Percentiles rank a stretch among this genome's conserved stretches.
These are phyloP conservation scores for Geodia barretti DNA, from an alignment of 37 sponge, comb jelly and placozoan genomes.

Conservation along the genomic window DNA sequence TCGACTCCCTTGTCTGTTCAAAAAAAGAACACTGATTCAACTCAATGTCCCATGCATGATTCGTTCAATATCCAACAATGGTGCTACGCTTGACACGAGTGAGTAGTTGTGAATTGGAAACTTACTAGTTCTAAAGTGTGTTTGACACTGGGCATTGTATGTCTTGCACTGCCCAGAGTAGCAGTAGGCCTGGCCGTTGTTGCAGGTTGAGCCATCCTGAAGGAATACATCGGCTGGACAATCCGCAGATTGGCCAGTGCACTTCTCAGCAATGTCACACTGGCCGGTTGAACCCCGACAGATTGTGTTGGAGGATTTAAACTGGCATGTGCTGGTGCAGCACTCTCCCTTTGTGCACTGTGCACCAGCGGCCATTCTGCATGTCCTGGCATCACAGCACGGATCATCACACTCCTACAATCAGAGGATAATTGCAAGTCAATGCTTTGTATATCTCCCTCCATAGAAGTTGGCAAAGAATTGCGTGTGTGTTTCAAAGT, in stretches of 20 bases:
- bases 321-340: conserved; percentile 55
- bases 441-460: too few species aligned
- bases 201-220: conserved; percentile 52
- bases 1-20: neutral
- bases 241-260: conserved; percentile 55
- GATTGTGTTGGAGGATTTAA: conserved; percentile 15
- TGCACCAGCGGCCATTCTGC: conserved; percentile 47
- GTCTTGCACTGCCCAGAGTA: conserved; percentile 42
- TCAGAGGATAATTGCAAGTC: too few species aligned
- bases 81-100: too few species aligned
- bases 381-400: conserved; percentile 85
- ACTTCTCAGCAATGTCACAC: conserved; percentile 70
- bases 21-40: too few species aligned
- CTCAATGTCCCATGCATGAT: neutral
- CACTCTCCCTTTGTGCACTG: conserved; percentile 51
- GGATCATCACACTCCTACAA: conserved; percentile 72
- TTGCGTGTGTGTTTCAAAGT: neutral
- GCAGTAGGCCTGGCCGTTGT: conserved; percentile 56
- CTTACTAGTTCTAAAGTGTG: conserved; percentile 23
- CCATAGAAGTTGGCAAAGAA: too few species aligned
- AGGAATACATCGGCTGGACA: conserved; percentile 57
- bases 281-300: conserved; percentile 40
- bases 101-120: too few species aligned
- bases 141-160: conserved; percentile 35
- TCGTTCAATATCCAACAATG: too few species aligned